Evolutionary conservation across 2,113 vertebrate species (phyloP).

Genomic region (Silurus glanis): DNA sequence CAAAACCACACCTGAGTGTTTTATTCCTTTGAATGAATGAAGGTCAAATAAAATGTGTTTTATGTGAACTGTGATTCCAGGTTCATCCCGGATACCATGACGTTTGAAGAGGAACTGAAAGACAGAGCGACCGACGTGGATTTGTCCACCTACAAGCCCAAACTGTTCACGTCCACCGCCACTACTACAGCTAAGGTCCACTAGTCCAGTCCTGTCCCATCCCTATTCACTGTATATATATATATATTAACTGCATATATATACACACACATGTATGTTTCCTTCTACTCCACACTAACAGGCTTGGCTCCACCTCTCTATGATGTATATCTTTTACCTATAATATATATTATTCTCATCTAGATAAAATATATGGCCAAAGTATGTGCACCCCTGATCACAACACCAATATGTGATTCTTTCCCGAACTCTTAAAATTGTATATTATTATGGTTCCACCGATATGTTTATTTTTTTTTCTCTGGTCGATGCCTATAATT

Average conservation of each 20-base stretch:
- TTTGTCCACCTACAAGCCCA: constrained; percentile 84
- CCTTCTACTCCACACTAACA: background rate
- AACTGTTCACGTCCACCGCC: constrained; percentile 88
- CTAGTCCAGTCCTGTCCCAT: background rate
- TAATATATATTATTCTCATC: background rate
- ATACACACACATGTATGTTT: too few relatives aligned
- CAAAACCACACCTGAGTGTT: background rate
- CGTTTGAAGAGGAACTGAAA: constrained; percentile 66
- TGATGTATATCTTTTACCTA: too few relatives aligned
- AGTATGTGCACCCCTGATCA: too few relatives aligned
- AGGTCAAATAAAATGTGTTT: background rate
- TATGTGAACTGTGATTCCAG: constrained; percentile 51
- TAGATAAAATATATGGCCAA: too few relatives aligned
- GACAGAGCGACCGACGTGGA: constrained; percentile 79
- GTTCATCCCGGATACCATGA: constrained; percentile 70
- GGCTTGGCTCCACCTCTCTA: background rate
- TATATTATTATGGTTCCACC: too few relatives aligned
- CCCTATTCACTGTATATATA: background rate
- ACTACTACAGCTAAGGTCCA: constrained; percentile 86
- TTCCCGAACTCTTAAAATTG: too few relatives aligned
- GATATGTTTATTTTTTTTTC: too few relatives aligned
- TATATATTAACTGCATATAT: too few relatives aligned
- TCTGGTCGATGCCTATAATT: too few relatives aligned
- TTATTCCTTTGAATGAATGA: background rate
- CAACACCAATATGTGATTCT: too few relatives aligned